These are phyloP conservation scores for Atlantisia rogersi DNA, from an alignment of 2,113 vertebrate genomes.

Conservation along the genomic window DNA sequence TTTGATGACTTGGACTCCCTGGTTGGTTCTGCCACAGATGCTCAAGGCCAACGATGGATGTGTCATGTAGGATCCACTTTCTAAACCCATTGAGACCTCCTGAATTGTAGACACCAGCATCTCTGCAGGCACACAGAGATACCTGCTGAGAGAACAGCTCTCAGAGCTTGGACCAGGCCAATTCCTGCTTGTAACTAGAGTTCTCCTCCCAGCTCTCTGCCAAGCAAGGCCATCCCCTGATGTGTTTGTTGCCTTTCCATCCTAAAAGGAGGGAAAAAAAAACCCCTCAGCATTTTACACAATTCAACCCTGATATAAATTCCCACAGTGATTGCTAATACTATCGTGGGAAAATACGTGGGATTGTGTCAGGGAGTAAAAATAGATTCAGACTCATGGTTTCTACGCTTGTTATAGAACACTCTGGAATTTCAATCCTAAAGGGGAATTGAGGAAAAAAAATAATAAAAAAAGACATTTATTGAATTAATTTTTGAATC, in stretches of 20 bases:
- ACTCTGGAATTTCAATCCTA: conserved; percentile 2
- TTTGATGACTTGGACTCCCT: background rate
- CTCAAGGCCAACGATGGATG: background rate
- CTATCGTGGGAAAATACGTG: conserved; percentile 19
- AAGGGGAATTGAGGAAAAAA: background rate
- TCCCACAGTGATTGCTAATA: conserved; percentile 51
- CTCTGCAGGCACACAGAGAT: background rate
- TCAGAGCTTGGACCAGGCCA: background rate
- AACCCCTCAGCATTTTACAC: background rate
- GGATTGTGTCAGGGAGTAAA: conserved; percentile 32
- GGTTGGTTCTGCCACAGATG: background rate
- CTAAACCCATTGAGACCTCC: background rate
- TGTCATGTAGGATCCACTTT: rapidly evolving
- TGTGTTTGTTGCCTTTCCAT: background rate
- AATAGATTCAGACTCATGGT: conserved; percentile 26
- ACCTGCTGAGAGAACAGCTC: background rate
- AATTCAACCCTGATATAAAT: background rate
- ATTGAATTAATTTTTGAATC: background rate
- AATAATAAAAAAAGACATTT: background rate
- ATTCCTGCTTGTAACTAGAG: background rate
- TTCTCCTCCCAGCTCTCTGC: background rate
- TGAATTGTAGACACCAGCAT: background rate
- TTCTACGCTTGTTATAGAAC: background rate
- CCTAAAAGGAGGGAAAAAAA: background rate
- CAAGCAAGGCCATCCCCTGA: background rate